Evolutionary conservation across 2,113 vertebrate genomes (phyloP).

Genomic region (Laticauda colubrina): DNA sequence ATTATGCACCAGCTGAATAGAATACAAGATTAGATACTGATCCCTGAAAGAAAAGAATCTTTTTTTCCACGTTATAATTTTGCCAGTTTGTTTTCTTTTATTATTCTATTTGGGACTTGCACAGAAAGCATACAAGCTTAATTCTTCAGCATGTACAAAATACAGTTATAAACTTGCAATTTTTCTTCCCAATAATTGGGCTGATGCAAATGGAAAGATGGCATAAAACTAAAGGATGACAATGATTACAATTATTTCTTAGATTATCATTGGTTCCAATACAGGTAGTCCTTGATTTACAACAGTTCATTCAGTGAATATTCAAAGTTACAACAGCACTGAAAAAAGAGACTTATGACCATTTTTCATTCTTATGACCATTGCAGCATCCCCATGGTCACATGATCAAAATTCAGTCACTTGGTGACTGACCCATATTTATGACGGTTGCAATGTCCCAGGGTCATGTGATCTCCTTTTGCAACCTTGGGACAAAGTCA

Average conservation of each 20-base stretch:
- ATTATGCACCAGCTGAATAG: neutral
- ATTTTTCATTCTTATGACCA: no score
- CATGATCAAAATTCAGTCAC: no score
- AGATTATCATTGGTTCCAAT: conserved; percentile 39
- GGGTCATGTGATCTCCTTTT: no score
- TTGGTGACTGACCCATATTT: no score
- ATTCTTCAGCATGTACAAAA: conserved; percentile 39
- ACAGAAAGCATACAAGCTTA: conserved; percentile 48
- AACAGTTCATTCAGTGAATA: no score
- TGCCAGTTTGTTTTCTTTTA: neutral
- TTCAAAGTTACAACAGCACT: no score
- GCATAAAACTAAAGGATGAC: neutral
- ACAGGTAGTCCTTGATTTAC: no score
- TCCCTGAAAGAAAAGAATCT: neutral
- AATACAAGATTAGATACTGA: neutral
- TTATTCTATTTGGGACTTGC: conserved; percentile 24
- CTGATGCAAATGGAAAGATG: no score
- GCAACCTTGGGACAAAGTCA: no score
- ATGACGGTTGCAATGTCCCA: no score
- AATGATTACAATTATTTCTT: conserved; percentile 41
- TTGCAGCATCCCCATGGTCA: no score
- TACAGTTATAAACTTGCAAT: conserved; percentile 33
- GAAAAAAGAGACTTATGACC: no score
- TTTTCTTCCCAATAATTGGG: conserved; percentile 18
- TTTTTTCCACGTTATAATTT: neutral